Base-by-base conservation (phyloP, 2,888 invertebrate species). In the Plutella xylostella region DNA sequence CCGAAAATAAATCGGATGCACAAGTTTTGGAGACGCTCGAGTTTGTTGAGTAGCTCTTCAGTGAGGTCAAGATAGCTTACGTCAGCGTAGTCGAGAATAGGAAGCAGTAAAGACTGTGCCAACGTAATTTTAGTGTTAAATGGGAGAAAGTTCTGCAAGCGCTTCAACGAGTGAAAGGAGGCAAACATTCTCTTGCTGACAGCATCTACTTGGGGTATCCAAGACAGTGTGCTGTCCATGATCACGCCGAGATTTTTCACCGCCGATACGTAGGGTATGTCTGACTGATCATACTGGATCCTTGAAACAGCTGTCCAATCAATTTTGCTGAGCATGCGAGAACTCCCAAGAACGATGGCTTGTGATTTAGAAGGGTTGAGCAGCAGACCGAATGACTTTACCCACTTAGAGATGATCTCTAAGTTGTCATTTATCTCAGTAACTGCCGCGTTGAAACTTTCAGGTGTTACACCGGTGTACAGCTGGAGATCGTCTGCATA, bases 401-500 rank as follows among this genome's bases (percentile, higher is more conserved):
- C 30, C 30, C 41, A 41, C 6, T 30, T 17, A 12, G n/a, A 6
- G 17, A 41, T 21, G 2, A 7, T 5, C 11, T 17, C 12, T 1
- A 41, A 11, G n/a, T 41, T 19, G 6, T 4, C 18, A 20, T 41
- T 41, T 11, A 41, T 21, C 7, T 2, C 7, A 12, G 7, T 14
- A 2, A 39, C 11, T 3, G 22, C 39, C 1, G 14, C 5, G 5
- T 1, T 9, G 7, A 20, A 6, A 39, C n/a, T 17, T 15, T 19
- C 12, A 6, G 11, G 30, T 11, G 12, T 17, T 3, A 41, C 28
- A 30, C 4, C 15, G 28, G 18, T 7, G 33, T 43, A 46, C 11
- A 39, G 18, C 14, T 46, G 46, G 2, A 46, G n/a, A 30, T 46
- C 46, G 19, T 43, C 46, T 1, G 46, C 46, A 20, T 43, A 46